Base-by-base conservation (phyloP, 2,888 invertebrate genomes). In the Heliconius ethilla region DNA sequence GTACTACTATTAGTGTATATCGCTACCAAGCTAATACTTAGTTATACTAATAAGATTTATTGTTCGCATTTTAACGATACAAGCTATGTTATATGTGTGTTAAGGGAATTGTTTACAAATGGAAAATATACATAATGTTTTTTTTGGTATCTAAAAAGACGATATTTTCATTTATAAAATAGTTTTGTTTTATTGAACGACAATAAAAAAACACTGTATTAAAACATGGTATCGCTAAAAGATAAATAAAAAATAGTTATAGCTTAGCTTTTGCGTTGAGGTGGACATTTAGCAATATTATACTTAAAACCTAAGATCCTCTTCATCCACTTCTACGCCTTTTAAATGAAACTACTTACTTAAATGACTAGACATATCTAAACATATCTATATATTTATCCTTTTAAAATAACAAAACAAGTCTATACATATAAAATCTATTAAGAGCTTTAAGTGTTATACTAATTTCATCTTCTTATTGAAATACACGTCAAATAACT, bases 401-500 rank as follows among this genome's bases (percentile, higher is more conserved):
- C 1, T 15, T 59, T 22, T 22, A 15, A 10, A 63, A 18, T 11
- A 65, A 45, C 55, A 29, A 29, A 74, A 45, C 63, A 63, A 45
- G 7, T 65, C 37, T 27, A 37, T 22, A 40, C 18, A 63, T 74
- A 25, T 25, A 69, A 63, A 51, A 66, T 11, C 59, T 45, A 62
- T 37, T n/a, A 70, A 51, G 62, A 70, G 40, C 40, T 29, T 76
- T 40, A 29, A 51, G 59, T 59, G 37, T 70, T 62, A 73, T 66
- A 73, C 77, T 77, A 77, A 79, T 79, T 77, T 74, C 63, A 67
- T 72, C 69, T 77, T 77, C 66, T 79, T 77, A 77, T 77, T 75
- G 75, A 75, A 79, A 79, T 79, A 79, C 77, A 77, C 79, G 79
- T 75, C 79, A 77, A 79, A 77, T 79, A 79, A 79, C 79, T 79